phyloP scores from a whole-genome alignment of 2,113 vertebrate genomes.

The Bufo gargarizans region DNA sequence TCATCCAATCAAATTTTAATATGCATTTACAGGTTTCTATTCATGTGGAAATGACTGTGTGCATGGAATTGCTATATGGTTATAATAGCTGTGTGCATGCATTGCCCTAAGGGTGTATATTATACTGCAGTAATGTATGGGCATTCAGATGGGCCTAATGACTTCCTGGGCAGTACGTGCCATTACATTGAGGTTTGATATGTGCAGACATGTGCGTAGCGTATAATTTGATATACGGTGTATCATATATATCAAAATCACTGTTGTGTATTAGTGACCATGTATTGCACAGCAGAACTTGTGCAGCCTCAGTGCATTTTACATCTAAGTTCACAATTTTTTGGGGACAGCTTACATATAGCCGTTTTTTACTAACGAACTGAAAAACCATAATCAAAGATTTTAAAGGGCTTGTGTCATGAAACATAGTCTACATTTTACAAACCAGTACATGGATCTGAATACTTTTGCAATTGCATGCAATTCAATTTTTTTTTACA shows the following conservation, averaged over 20 bases:
- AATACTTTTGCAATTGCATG: no score
- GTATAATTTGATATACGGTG: neutral
- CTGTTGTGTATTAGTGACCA: neutral
- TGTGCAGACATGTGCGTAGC: neutral
- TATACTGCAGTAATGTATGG: neutral
- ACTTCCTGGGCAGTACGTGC: neutral
- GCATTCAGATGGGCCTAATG: neutral
- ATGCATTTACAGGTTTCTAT: neutral
- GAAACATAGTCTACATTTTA: no score
- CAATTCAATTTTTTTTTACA: no score
- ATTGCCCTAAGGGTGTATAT: conserved; percentile 16
- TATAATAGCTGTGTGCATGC: neutral
- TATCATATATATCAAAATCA: neutral
- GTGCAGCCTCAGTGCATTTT: no score
- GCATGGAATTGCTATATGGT: neutral
- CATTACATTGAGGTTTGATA: neutral
- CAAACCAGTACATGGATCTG: no score
- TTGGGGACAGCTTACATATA: no score
- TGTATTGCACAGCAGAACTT: no score
- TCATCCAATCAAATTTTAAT: neutral
- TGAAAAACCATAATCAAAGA: no score
- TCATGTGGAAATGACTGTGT: neutral
- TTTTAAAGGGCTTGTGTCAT: no score
- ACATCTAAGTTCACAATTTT: no score
- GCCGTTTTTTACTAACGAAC: no score